These are phyloP conservation scores for Perdita meconis DNA, from an alignment of 2,888 invertebrate genomes.

Conservation along the genomic window DNA sequence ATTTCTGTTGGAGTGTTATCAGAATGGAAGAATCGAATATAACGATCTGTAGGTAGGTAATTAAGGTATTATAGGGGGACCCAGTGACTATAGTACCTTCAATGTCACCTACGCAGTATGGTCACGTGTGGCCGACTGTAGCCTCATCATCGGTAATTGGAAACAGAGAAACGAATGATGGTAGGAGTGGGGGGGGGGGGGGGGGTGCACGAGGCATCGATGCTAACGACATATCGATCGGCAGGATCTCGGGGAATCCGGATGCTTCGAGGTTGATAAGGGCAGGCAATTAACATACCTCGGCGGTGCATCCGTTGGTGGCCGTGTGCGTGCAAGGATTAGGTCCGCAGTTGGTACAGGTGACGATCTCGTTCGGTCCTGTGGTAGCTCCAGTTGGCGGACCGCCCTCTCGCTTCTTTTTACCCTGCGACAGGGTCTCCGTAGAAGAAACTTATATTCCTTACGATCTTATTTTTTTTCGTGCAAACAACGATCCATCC, in stretches of 20 bases:
- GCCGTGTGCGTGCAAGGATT: conserved; percentile 94
- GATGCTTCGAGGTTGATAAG: conserved; percentile 15
- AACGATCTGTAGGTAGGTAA: no score
- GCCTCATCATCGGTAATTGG: neutral
- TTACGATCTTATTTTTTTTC: conserved; percentile 33
- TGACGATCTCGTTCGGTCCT: conserved; percentile 92
- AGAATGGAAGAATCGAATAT: no score
- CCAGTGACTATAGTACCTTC: no score
- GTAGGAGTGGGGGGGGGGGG: neutral
- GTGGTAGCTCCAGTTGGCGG: conserved; percentile 78
- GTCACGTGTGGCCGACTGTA: neutral
- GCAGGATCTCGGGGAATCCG: neutral
- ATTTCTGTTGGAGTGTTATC: no score
- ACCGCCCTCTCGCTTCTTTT: conserved; percentile 92
- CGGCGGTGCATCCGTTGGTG: conserved; percentile 94
- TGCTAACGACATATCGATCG: conserved; percentile 12
- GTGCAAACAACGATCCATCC: conserved; percentile 75
- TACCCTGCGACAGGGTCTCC: conserved; percentile 88
- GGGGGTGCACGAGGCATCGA: neutral
- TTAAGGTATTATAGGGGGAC: no score
- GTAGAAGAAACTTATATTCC: conserved; percentile 79
- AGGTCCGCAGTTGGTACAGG: conserved; percentile 92
- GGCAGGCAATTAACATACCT: conserved; percentile 86
- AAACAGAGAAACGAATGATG: neutral
- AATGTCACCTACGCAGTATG: no score